Base-by-base conservation (phyloP, 2,797 vertebrate genomes). In the Capromys pilorides region DNA sequence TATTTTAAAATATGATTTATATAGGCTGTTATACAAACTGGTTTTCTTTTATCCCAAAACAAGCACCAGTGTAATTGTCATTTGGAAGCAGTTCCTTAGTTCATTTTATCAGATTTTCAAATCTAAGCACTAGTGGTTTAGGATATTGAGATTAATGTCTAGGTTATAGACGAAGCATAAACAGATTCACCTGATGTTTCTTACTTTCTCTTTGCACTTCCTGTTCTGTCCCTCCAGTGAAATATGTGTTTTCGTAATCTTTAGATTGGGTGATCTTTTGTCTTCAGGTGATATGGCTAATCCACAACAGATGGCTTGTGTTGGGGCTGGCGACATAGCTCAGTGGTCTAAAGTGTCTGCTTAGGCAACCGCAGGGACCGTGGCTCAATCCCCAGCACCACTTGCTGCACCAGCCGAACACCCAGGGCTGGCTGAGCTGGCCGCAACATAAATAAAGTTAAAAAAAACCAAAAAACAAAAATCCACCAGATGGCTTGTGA, bases 21-120 rank as follows among this genome's bases (percentile, higher is more conserved):
- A 66, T 66, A 86, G 75, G 77, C 71, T 64, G 12, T 95, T 90
- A 39, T 51, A 84, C 62, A 91, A 22, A 91, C 83, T 95, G 49
- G 31, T 85, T 96, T 94, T 45, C 21, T 36, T 5, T 92, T 94
- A 67, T 36, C 77, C 80, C 77, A 61, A 86, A 80, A 69, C 61
- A 95, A 80, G 31, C 79, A 66, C 59, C 87, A 90, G 57, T 85
- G 59, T 78, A 33, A 57, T 88, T 91, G 24, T 87, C 57, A 85
- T 91, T 41, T 54, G 12, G 21, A 88, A 59, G 33, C 62, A 77
- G 82, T 79, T 94, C 77, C 31, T 94, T 69, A 12, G 83, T 77
- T 89, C 54, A 61, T 45, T 90, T 95, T 94, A 86, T 92, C 18
- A 82, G 71, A 36, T 92, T 73, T 95, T 94, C 86, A 95, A 33